Evolutionary conservation across 1,140 invertebrate genomes (phyloP).

Genomic region (Steinernema feltiae): DNA sequence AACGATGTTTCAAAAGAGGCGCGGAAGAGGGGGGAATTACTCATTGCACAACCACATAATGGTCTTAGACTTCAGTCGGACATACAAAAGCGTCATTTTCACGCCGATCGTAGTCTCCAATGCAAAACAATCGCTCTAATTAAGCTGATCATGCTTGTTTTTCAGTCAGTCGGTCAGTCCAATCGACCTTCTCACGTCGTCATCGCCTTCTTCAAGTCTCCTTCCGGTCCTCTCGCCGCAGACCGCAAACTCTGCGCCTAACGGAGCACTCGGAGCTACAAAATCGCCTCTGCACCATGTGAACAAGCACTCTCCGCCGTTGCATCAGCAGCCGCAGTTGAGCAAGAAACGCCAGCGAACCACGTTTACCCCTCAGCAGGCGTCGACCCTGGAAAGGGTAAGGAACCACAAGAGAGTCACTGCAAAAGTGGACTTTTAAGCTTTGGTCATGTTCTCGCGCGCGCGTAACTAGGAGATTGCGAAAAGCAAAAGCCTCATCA

Average conservation of each 20-base stretch:
- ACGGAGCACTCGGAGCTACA: not conserved
- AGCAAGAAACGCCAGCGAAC: conserved; percentile 1
- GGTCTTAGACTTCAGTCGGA: too few species aligned
- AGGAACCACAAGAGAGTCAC: too few species aligned
- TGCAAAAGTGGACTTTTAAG: too few species aligned
- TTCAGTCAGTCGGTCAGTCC: conserved; percentile 3
- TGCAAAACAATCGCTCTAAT: not conserved
- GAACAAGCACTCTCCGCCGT: not conserved
- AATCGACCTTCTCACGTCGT: not conserved
- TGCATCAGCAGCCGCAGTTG: not conserved
- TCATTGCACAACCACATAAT: too few species aligned
- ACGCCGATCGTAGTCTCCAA: not conserved
- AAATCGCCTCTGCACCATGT: not conserved
- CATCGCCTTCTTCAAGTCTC: not conserved
- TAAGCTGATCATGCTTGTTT: not conserved
- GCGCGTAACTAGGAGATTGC: too few species aligned
- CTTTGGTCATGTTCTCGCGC: too few species aligned
- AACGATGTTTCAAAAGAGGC: conserved; percentile 7
- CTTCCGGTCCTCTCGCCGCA: not conserved
- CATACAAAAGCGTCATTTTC: too few species aligned
- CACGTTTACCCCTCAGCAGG: not conserved
- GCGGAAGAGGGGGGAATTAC: too few species aligned
- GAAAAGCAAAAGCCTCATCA: too few species aligned
- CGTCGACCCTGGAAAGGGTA: conserved; percentile 2
- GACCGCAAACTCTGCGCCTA: not conserved